Evolutionary conservation across 2,113 vertebrate species (phyloP), one percentile per base, ranked within the genome.

Genomic region (Acanthisitta chloris): DNA sequence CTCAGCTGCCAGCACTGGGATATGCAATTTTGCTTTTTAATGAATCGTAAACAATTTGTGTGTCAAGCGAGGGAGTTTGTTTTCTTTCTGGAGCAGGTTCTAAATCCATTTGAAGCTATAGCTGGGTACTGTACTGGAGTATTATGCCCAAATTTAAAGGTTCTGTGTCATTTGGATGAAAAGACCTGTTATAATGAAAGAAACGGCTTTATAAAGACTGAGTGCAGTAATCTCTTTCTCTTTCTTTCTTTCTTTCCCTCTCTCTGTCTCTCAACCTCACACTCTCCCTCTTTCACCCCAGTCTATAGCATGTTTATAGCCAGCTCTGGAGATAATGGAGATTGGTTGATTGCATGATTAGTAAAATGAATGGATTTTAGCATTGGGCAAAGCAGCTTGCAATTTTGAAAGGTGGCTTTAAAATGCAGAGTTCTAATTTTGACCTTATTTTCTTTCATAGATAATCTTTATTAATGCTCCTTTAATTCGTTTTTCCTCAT

Each of bases 41-140:
- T 98, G 98, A 98, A 98, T 98, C 97, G 98, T 98, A 98, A 98
- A 98, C 98, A 98, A 98, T 98, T 98, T 98, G 97, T 98, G 96
- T 98, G 98, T 98, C 97, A 98, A 98, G 97, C 66, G 94, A 98
- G 96, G 94, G 97, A 98, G 98, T 98, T 98, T 98, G 98, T 97
- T 98, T 98, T 98, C 97, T 97, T 98, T 96, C 86, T 43, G 95
- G 96, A 97, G 96, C 97, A 93, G 96, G 93, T 94, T 97, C 94
- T 78, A 91, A 97, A 96, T 94, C 86, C 74, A 66, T 96, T 94
- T 95, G 78, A 92, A 96, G 97, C 96, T 94, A 81, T 92, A 90
- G 96, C 94, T 84, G 58, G 51, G 78, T 91, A 97, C 96, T 97
- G 97, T 97, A 96, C 90, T 73, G 84, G 90, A 97, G 92, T 93